These are phyloP conservation scores for Limonius californicus DNA, from an alignment of 1,140 invertebrate genomes.

Conservation along the genomic window DNA sequence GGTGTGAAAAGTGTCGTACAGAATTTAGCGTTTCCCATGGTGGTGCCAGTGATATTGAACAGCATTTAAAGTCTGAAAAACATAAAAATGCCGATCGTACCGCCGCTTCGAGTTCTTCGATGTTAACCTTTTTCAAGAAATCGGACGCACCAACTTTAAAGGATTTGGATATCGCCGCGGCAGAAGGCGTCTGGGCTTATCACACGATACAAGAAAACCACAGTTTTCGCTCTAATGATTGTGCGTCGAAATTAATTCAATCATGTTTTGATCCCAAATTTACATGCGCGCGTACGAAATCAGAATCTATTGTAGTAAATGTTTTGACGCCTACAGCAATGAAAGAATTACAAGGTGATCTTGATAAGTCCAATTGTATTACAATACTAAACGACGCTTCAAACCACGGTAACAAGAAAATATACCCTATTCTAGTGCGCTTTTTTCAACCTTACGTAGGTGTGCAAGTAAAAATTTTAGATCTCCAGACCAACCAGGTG, in stretches of 20 bases:
- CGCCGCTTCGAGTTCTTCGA: conserved; percentile 36
- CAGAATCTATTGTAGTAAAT: conserved; percentile 15
- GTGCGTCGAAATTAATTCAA: conserved; percentile 37
- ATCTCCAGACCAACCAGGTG: conserved; percentile 28
- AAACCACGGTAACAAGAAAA: conserved; percentile 36
- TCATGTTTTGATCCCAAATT: conserved; percentile 30
- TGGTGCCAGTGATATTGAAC: conserved; percentile 42
- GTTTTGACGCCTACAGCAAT: conserved; percentile 21
- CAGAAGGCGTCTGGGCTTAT: conserved; percentile 37
- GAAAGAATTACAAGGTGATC: conserved; percentile 34
- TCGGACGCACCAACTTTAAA: conserved; percentile 30
- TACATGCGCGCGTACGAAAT: conserved; percentile 18
- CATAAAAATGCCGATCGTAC: conserved; percentile 40
- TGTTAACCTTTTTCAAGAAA: conserved; percentile 37
- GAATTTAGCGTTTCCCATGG: conserved; percentile 40
- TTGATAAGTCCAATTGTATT: conserved; percentile 35
- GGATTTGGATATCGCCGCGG: conserved; percentile 28
- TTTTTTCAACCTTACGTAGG: conserved; percentile 36
- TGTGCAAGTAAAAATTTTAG: conserved; percentile 40
- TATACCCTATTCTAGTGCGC: conserved; percentile 32
- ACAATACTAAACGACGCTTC: conserved; percentile 31
- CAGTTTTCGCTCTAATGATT: conserved; percentile 40
- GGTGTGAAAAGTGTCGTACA: conserved; percentile 42
- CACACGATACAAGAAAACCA: conserved; percentile 37
- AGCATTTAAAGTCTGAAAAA: conserved; percentile 44